These are phyloP conservation scores for Sycon ciliatum DNA, from an alignment of 37 sponge, comb jelly and placozoan genomes.

Conservation along the genomic window DNA sequence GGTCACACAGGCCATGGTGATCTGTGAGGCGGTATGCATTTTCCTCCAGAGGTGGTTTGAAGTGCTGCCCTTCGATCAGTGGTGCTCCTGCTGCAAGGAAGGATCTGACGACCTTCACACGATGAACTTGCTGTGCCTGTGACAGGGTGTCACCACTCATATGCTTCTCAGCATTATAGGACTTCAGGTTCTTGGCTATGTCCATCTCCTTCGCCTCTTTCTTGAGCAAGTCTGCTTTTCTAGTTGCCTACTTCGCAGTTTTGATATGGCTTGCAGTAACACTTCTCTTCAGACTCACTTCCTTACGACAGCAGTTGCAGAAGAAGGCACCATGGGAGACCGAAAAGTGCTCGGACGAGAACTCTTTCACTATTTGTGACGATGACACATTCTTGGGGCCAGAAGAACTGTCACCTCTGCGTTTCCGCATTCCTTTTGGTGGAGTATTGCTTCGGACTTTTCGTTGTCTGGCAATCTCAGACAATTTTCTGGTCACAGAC, in stretches of 20 bases:
- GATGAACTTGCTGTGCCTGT: conserved; percentile 15
- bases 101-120: conserved; percentile 21
- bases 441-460: too few species aligned
- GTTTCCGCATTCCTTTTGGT: too few species aligned
- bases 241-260: conserved; percentile 16
- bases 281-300: conserved; percentile 26
- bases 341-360: background rate
- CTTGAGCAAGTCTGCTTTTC: conserved; percentile 16
- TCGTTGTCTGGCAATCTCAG: too few species aligned
- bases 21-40: conserved; percentile 10
- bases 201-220: conserved; percentile 27
- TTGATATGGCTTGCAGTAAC: conserved; percentile 17
- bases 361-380: too few species aligned
- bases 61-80: conserved; percentile 1
- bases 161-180: background rate
- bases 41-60: conserved; percentile 30
- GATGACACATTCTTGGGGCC: too few species aligned
- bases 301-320: conserved; percentile 48
- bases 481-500: too few species aligned
- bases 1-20: conserved; percentile 15
- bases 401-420: too few species aligned
- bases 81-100: conserved; percentile 38
- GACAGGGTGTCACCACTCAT: conserved; percentile 32
- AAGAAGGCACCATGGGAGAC: background rate
- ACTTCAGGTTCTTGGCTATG: conserved; percentile 17